phyloP scores from a whole-genome alignment of 1,140 invertebrate genomes.

The Calliopsis andreniformis region DNA sequence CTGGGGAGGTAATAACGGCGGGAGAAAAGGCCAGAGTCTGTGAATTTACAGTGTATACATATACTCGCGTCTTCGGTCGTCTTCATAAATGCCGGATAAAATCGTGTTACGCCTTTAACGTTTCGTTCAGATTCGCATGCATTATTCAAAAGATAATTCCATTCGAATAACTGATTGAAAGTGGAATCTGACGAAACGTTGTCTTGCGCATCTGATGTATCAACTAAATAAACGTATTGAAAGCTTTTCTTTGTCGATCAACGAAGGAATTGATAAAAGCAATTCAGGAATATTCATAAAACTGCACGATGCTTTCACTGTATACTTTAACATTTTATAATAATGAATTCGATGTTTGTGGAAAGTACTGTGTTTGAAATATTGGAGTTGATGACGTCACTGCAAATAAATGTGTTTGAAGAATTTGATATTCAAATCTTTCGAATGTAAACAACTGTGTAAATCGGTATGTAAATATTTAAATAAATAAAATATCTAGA shows the following conservation, averaged over 20 bases:
- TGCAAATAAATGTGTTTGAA: too few species aligned
- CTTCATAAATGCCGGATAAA: constrained; percentile 78
- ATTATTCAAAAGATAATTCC: constrained; percentile 79
- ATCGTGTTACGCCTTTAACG: constrained; percentile 72
- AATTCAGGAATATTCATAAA: not conserved
- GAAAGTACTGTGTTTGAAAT: too few species aligned
- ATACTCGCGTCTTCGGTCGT: constrained; percentile 65
- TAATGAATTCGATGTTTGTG: too few species aligned
- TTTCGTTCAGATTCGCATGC: constrained; percentile 65
- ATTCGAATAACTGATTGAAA: constrained; percentile 72
- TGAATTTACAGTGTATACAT: constrained; percentile 36
- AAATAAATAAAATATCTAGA: too few species aligned
- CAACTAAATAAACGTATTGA: constrained; percentile 47
- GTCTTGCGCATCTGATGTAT: constrained; percentile 29
- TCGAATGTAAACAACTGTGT: too few species aligned
- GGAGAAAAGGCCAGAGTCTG: constrained; percentile 61
- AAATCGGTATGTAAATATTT: too few species aligned
- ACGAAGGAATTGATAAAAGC: not conserved
- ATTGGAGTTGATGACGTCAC: too few species aligned
- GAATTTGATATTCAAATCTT: too few species aligned
- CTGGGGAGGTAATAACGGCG: constrained; percentile 64
- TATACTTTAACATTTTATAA: too few species aligned
- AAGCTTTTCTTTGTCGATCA: not conserved
- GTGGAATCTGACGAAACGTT: constrained; percentile 60
- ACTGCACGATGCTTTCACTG: not conserved